Base-by-base conservation (phyloP, 2,113 vertebrate species). In the Oryzias woworae region DNA sequence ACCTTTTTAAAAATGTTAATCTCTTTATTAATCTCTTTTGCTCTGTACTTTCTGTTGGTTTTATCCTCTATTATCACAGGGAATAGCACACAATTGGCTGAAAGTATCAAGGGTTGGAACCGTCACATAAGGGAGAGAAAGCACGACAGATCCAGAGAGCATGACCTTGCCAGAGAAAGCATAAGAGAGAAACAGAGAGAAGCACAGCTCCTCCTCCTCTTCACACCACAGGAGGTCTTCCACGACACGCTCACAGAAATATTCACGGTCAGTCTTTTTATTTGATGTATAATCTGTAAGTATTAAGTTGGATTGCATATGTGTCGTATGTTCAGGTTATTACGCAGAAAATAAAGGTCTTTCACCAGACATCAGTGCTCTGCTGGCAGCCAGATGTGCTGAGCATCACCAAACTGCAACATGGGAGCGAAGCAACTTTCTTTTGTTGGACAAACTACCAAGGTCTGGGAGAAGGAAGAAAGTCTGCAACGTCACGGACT, bases 41-140 rank as follows among this genome's bases (percentile, higher is more conserved):
- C n/a, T 73, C 16, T 75, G 41, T 23, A 45, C n/a, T 56, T 45
- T 26, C 36, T 60, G 24, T 51, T 62, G 78, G 82, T 78, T 80
- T 71, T 67, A 16, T 85, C 73, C 84, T 93, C 93, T 36, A 91
- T 91, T 74, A 81, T 93, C 85, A 79, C 88, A 73, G 89, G 91
- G 69, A 90, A 82, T 17, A 80, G 90, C 73, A 82, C 91, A 54
- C 85, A 87, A 75, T 76, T 93, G 41, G 87, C 92, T 74, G 92
- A 95, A 62, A 81, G 85, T 63, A 87, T 81, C 81, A 95, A 94
- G 53, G 90, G 90, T 5, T 94, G 92, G 94, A 93, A 96, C 78
- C 90, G 92, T 79, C 93, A 93, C 73, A 72, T 94, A 26, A 92
- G 90, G 58, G 92, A 94, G 3, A 77, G 92, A 54, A 92, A 93